Evolutionary conservation across 2,797 vertebrate species (phyloP), one percentile per base, ranked within the genome.

Genomic region (Syncerus caffer): DNA sequence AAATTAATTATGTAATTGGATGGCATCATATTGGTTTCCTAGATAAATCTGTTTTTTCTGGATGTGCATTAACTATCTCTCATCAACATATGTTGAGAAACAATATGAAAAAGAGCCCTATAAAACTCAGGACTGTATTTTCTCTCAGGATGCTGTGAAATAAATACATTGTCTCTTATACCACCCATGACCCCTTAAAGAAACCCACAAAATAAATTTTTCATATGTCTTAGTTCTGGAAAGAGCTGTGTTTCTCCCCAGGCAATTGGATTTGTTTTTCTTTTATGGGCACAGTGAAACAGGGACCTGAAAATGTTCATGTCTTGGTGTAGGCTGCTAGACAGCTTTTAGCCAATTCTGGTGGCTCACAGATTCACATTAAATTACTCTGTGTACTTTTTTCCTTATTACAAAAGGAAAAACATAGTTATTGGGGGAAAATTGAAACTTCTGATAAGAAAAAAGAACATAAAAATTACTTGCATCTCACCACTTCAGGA

Each of bases 111-210:
- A 93, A 83, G 10, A 85, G 23, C 50, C 25, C 83, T 86, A 17
- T 79, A 96, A 97, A 89, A 82, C 57, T 84, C 57, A 89, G 84
- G 29, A 67, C 62, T 89, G 3, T 51, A 60, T 85, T 91, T 93
- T 90, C 51, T 88, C 34, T 90, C 86, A 60, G 14, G 89, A 89
- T 92, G 11, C 50, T 50, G 34, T 58, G 74, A 93, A 95, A 93
- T 84, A 60, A 94, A 91, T 80, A 60, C 58, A 96, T 29, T 42
- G 7, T 89, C 93, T 96, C 82, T 96, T 96, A 4, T 55, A 55
- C 38, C 50, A 85, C 60, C 74, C 55, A 67, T 84, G 64, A 95
- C 79, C 42, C 84, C 86, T 94, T 89, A 91, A 97, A 95, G 45
- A 92, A 74, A 80, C 58, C 21, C 11, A 10, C 27, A 96, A 84